These are phyloP conservation scores for Eulemur rufifrons DNA, from an alignment of 2,113 vertebrate genomes.

Conservation along the genomic window DNA sequence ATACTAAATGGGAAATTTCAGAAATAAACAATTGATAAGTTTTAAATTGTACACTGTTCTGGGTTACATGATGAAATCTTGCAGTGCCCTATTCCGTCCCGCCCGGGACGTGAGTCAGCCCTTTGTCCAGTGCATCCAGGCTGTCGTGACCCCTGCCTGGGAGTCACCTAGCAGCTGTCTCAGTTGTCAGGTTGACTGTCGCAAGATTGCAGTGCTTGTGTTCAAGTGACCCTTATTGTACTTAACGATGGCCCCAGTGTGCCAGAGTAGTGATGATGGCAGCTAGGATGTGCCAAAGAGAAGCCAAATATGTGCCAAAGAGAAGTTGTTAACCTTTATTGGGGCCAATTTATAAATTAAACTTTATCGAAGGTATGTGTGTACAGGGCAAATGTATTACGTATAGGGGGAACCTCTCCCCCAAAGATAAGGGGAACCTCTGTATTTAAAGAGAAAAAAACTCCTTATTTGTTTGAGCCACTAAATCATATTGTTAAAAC, in stretches of 20 bases:
- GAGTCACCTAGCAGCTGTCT: neutral
- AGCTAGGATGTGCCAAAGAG: neutral
- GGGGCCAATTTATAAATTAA: neutral
- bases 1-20: neutral
- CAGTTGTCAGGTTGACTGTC: neutral
- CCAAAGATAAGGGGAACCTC: too few species aligned
- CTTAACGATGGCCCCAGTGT: neutral
- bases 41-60: neutral
- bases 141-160: neutral
- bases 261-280: neutral
- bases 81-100: neutral
- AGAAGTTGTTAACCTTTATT: neutral
- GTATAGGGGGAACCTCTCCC: neutral
- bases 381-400: neutral
- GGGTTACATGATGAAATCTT: neutral
- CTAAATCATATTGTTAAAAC: neutral
- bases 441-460: neutral
- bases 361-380: neutral
- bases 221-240: neutral
- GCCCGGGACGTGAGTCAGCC: neutral
- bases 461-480: neutral
- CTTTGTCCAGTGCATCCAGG: accelerated
- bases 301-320: neutral
- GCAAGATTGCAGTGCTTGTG: neutral
- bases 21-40: neutral